Conservation (phyloP, 53 echinoderm and acorn worm species). For the Hippasteria phrygiana region DNA sequence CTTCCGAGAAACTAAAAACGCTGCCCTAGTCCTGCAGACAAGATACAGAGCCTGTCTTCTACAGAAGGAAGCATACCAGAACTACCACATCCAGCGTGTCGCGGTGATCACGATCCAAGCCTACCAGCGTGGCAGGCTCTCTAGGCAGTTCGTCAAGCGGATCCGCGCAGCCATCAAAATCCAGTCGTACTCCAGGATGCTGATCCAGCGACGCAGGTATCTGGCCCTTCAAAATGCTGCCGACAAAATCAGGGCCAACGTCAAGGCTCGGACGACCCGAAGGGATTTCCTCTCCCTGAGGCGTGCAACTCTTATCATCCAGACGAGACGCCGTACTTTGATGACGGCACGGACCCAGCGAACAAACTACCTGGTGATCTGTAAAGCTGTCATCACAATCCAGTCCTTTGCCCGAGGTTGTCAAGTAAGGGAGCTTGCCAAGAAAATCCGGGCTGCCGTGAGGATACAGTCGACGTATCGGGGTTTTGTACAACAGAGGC, state of each 20-base stretch:
- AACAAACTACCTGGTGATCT: slow-evolving; percentile 40
- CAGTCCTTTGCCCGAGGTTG: slow-evolving; percentile 72
- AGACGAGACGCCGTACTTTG: slow-evolving; percentile 71
- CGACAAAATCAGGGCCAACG: slow-evolving; percentile 69
- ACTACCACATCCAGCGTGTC: slow-evolving; percentile 52
- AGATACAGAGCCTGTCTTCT: slow-evolving; percentile 73
- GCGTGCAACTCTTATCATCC: slow-evolving; percentile 62
- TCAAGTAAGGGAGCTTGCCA: slow-evolving; percentile 43
- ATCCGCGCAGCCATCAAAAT: slow-evolving; percentile 73
- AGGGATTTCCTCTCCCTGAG: slow-evolving; percentile 58
- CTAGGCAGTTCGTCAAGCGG: slow-evolving; percentile 51
- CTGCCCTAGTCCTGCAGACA: slow-evolving; percentile 68
- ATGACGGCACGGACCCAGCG: slow-evolving; percentile 5
- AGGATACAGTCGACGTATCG: slow-evolving; percentile 72
- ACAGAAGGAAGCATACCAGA: slow-evolving; percentile 29
- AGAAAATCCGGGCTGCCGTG: slow-evolving; percentile 64
- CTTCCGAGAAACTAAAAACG: slow-evolving; percentile 54
- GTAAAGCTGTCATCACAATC: slow-evolving; percentile 67
- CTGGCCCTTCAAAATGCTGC: slow-evolving; percentile 51
- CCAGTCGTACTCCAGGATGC: slow-evolving; percentile 83
- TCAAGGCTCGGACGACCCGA: slow-evolving; percentile 59
- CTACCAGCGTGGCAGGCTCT: slow-evolving; percentile 51
- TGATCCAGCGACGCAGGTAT: slow-evolving; percentile 66
- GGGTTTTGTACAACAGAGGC: slow-evolving; percentile 46
- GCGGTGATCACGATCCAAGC: slow-evolving; percentile 73